phyloP scores from a whole-genome alignment of 2,797 vertebrate species.

The Sciaenops ocellatus region DNA sequence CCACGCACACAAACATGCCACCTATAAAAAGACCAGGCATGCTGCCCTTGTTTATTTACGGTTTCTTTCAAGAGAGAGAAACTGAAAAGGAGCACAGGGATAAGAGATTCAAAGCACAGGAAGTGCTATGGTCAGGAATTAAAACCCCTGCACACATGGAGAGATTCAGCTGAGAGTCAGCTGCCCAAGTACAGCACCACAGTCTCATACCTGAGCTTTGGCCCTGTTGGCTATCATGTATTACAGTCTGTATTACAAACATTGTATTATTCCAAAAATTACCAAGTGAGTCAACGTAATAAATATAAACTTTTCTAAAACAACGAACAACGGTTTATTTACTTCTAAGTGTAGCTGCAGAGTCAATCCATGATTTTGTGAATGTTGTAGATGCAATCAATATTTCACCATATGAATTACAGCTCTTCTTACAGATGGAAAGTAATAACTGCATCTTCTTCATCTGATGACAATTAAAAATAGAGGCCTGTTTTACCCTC shows the following conservation, averaged over 20 bases:
- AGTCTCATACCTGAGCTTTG: slow-evolving; percentile 55
- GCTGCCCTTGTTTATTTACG: slow-evolving; percentile 63
- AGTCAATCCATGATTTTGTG: not conserved
- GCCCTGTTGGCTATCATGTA: slow-evolving; percentile 20
- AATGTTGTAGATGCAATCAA: not conserved
- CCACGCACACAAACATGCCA: not conserved
- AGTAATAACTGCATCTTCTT: not conserved
- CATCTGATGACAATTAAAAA: not conserved
- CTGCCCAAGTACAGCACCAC: slow-evolving; percentile 52
- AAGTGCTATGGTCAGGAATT: slow-evolving; percentile 49
- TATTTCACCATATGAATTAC: not conserved
- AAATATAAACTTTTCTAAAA: not conserved
- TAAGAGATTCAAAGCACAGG: slow-evolving; percentile 42
- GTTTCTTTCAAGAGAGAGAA: slow-evolving; percentile 47
- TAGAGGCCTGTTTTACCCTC: too few species aligned
- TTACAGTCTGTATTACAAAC: slow-evolving; percentile 18
- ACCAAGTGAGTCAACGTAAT: not conserved
- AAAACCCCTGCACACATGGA: slow-evolving; percentile 57
- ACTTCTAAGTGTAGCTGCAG: not conserved
- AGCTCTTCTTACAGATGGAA: not conserved
- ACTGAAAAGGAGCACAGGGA: slow-evolving; percentile 40
- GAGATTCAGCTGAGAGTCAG: slow-evolving; percentile 73
- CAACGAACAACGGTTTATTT: not conserved
- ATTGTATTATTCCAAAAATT: slow-evolving; percentile 6
- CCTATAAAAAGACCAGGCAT: slow-evolving; percentile 53